phyloP scores from a whole-genome alignment of 2,797 vertebrate genomes.

The Novumbra hubbsi region DNA sequence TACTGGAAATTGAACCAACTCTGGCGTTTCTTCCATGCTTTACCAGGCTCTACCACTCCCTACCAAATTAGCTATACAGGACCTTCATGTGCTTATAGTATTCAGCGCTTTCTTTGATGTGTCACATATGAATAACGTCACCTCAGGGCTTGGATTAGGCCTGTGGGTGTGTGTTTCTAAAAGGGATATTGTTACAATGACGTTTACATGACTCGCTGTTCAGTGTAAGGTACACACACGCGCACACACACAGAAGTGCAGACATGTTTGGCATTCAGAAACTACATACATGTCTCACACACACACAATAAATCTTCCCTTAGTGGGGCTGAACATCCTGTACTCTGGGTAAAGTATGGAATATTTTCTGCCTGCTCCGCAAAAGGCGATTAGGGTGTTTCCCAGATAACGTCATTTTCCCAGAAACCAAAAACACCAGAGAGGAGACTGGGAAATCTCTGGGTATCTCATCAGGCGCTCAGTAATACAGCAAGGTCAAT shows the following conservation, averaged over 20 bases:
- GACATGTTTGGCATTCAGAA: not conserved
- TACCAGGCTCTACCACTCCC: no score
- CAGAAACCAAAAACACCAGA: conserved; percentile 4
- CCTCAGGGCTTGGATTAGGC: not conserved
- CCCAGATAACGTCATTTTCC: conserved; percentile 18
- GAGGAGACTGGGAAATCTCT: not conserved
- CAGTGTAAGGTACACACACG: conserved; percentile 5
- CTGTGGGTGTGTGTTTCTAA: conserved; percentile 18
- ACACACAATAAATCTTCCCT: not conserved
- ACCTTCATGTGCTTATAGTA: no score
- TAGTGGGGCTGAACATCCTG: not conserved
- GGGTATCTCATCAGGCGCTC: conserved; percentile 11
- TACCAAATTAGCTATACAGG: no score
- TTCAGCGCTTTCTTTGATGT: conserved; percentile 9
- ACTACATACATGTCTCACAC: conserved; percentile 1
- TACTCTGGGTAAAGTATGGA: not conserved
- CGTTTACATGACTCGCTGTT: not conserved
- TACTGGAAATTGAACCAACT: no score
- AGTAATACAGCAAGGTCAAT: not conserved
- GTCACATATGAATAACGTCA: not conserved
- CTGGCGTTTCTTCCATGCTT: no score
- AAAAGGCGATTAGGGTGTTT: not conserved
- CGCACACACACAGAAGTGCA: not conserved
- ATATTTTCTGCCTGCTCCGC: conserved; percentile 14
- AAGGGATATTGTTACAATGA: not conserved